phyloP scores from a whole-genome alignment of 2,888 invertebrate species.

The Diadegma fenestrale region DNA sequence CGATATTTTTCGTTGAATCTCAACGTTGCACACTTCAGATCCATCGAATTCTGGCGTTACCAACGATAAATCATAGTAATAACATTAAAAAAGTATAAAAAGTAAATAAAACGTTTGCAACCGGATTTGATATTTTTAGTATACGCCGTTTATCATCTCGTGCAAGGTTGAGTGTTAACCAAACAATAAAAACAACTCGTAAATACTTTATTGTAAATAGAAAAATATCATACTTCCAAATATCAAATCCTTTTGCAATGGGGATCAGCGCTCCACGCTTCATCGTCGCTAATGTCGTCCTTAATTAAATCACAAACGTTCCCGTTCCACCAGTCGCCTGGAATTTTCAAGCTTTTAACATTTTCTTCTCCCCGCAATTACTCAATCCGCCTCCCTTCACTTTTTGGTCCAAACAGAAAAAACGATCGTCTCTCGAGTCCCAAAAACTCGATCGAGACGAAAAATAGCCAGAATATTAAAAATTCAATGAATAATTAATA shows the following conservation, averaged over 20 bases:
- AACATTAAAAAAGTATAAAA: conserved; percentile 1
- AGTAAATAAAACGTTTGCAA: conserved; percentile 52
- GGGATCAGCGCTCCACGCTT: conserved; percentile 82
- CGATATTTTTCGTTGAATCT: background rate
- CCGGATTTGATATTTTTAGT: conserved; percentile 74
- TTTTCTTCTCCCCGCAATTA: background rate
- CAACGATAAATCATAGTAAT: background rate
- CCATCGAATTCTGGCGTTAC: background rate
- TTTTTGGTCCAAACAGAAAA: too few species aligned
- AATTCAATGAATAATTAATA: too few species aligned
- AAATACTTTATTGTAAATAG: conserved; percentile 5
- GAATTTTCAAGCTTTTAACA: conserved; percentile 70
- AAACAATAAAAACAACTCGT: conserved; percentile 26
- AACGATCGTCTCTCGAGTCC: too few species aligned
- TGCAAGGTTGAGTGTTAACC: conserved; percentile 49
- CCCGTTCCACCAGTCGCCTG: conserved; percentile 79
- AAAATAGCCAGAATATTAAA: too few species aligned
- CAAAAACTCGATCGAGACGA: too few species aligned
- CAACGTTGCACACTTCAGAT: too few species aligned
- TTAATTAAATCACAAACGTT: conserved; percentile 75
- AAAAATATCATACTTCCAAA: conserved; percentile 81
- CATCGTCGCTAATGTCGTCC: conserved; percentile 78
- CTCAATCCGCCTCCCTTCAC: background rate
- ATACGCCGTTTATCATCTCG: conserved; percentile 39
- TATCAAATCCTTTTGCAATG: conserved; percentile 84